These are phyloP conservation scores for Salvelinus namaycush DNA, from an alignment of 2,113 vertebrate species.

Conservation along the genomic window DNA sequence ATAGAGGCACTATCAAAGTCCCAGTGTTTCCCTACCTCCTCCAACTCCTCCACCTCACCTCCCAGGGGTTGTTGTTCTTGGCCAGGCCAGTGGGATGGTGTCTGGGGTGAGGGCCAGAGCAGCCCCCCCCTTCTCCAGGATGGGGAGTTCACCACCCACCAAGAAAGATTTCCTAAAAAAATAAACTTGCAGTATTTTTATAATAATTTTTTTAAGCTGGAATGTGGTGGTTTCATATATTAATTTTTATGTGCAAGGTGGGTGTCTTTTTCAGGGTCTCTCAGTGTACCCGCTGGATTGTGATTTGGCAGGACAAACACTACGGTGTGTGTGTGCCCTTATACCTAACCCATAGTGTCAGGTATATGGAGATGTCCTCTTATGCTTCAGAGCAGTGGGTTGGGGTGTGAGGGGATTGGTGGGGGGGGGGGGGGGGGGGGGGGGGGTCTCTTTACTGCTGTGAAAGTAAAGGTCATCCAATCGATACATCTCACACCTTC, in stretches of 20 bases:
- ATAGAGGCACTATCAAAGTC: conserved; percentile 50
- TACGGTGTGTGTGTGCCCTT: conserved; percentile 40
- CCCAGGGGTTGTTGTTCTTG: conserved; percentile 74
- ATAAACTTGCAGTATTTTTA: conserved; percentile 40
- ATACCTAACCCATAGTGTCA: conserved; percentile 50
- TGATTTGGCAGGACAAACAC: conserved; percentile 49
- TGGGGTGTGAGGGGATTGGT: conserved; percentile 31
- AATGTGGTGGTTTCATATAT: conserved; percentile 67
- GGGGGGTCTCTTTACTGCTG: conserved; percentile 35
- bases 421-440: conserved; percentile 20
- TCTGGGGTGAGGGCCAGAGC: conserved; percentile 53
- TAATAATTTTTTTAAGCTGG: conserved; percentile 57
- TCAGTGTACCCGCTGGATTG: conserved; percentile 64
- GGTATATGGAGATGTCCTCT: conserved; percentile 48
- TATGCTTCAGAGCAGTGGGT: conserved; percentile 56
- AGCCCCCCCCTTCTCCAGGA: conserved; percentile 52
- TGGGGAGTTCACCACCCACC: conserved; percentile 43
- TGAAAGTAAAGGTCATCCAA: conserved; percentile 67
- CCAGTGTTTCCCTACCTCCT: conserved; percentile 59
- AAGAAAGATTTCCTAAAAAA: conserved; percentile 66
- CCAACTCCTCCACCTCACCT: conserved; percentile 52
- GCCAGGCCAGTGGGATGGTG: conserved; percentile 55
- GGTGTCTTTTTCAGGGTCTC: conserved; percentile 66
- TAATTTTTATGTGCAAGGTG: conserved; percentile 67
- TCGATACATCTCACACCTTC: conserved; percentile 66